A percentile compares a stretch with the other conserved stretches of the same genome.
Evolutionary conservation across 2,888 invertebrate genomes (phyloP).

Genomic region (Xylota sylvarum): DNA sequence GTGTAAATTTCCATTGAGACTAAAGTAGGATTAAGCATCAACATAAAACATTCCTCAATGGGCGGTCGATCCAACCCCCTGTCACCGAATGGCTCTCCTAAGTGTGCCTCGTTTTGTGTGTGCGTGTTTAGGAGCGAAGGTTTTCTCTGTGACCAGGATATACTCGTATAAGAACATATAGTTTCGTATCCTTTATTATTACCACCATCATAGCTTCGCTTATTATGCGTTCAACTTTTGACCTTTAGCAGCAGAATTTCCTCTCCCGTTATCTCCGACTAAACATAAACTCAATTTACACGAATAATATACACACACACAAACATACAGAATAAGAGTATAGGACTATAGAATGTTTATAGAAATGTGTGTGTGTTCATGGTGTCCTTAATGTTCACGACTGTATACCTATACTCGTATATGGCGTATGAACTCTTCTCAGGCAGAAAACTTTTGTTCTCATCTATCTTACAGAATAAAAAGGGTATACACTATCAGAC

Average conservation of each 20-base stretch:
- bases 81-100: neutral
- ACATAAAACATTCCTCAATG: constrained; percentile 59
- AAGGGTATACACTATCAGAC: constrained; percentile 10
- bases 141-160: constrained; percentile 8
- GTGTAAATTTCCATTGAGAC: constrained; percentile 70
- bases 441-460: constrained; percentile 22
- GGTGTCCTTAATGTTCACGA: constrained; percentile 36
- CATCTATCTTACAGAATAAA: constrained; percentile 15
- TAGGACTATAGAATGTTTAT: neutral
- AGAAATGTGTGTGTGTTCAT: constrained; percentile 27
- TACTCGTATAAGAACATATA: neutral
- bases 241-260: constrained; percentile 57
- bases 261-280: constrained; percentile 54
- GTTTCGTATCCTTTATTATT: constrained; percentile 46
- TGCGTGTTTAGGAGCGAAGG: constrained; percentile 11
- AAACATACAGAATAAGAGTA: neutral
- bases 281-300: constrained; percentile 68
- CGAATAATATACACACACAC: neutral
- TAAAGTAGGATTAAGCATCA: constrained; percentile 69
- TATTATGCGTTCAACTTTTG: constrained; percentile 64
- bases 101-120: constrained; percentile 5
- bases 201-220: constrained; percentile 53
- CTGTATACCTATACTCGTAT: neutral
- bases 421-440: neutral
- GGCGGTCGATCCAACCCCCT: constrained; percentile 22